Percentiles rank a stretch among this genome's conserved stretches.
phyloP scores from a whole-genome alignment of 2,797 vertebrate species.

The Gymnoscopelus braueri region DNA sequence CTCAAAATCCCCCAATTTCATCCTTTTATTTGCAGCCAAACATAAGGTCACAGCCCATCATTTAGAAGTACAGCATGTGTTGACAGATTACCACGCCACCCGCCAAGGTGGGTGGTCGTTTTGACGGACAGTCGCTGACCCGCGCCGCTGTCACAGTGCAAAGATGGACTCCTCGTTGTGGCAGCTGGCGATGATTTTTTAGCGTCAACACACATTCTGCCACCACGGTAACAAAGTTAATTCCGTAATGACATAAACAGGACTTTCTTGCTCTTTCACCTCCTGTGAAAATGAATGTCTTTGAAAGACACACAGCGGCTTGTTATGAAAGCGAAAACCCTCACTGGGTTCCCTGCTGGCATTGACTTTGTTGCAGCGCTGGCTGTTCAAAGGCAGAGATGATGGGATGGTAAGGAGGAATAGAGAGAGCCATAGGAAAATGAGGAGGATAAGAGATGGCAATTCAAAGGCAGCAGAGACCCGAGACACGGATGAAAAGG shows the following conservation, averaged over 20 bases:
- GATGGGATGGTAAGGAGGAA: slow-evolving; percentile 18
- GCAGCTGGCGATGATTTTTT: slow-evolving; percentile 48
- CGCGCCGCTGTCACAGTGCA: slow-evolving; percentile 27
- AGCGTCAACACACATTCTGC: slow-evolving; percentile 12
- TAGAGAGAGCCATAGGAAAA: slow-evolving; percentile 30
- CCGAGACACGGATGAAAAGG: slow-evolving; percentile 7
- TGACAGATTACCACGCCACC: slow-evolving; percentile 35
- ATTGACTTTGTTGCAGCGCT: slow-evolving; percentile 58
- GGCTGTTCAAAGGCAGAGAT: slow-evolving; percentile 50
- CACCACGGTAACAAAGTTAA: slow-evolving; percentile 49
- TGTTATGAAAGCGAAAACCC: slow-evolving; percentile 71
- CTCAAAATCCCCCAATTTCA: not conserved
- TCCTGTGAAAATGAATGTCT: slow-evolving; percentile 58
- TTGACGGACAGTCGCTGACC: slow-evolving; percentile 42
- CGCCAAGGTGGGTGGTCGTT: not conserved
- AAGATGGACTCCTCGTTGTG: slow-evolving; percentile 35
- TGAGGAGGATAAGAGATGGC: not conserved
- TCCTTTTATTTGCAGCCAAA: not conserved
- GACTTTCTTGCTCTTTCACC: slow-evolving; percentile 49
- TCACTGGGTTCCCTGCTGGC: slow-evolving; percentile 49
- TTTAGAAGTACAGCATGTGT: not conserved
- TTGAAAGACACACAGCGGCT: slow-evolving; percentile 62
- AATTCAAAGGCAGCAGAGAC: slow-evolving; percentile 15
- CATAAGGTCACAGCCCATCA: no score
- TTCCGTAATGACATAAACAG: slow-evolving; percentile 61